These are phyloP conservation scores for Procavia capensis DNA, from an alignment of 2,113 vertebrate species.

Conservation along the genomic window DNA sequence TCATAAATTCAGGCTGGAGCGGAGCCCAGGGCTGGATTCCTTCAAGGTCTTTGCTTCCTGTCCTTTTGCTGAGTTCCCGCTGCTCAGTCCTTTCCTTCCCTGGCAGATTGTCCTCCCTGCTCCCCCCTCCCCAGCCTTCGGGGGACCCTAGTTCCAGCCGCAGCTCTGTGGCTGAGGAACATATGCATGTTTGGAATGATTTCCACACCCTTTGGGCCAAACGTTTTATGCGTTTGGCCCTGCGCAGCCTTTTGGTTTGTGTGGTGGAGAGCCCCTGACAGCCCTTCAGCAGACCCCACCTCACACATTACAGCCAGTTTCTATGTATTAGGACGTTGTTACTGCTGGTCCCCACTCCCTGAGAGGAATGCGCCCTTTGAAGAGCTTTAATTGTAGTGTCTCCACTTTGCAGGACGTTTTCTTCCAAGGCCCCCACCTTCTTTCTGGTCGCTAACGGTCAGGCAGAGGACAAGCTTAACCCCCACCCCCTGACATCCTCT, in stretches of 20 bases:
- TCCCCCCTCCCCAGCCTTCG: neutral
- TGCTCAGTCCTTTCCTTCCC: slow-evolving; percentile 74
- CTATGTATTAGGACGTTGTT: slow-evolving; percentile 35
- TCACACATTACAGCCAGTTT: slow-evolving; percentile 13
- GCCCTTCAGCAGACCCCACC: neutral
- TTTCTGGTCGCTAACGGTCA: slow-evolving; percentile 5
- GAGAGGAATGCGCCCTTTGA: neutral
- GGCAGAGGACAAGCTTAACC: neutral
- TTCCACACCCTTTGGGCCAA: slow-evolving; percentile 48
- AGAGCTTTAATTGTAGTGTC: slow-evolving; percentile 38
- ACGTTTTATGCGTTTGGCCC: slow-evolving; percentile 57
- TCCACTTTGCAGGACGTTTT: neutral
- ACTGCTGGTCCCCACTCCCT: slow-evolving; percentile 9
- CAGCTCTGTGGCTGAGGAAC: slow-evolving; percentile 22
- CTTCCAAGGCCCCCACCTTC: neutral
- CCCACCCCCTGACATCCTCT: neutral
- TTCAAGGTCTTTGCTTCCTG: slow-evolving; percentile 81
- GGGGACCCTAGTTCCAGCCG: neutral
- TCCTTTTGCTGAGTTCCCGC: slow-evolving; percentile 78
- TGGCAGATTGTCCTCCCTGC: neutral
- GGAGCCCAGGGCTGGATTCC: slow-evolving; percentile 77
- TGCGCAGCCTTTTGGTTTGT: slow-evolving; percentile 54
- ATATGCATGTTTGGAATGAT: slow-evolving; percentile 10
- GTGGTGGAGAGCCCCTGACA: slow-evolving; percentile 42
- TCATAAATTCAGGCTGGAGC: slow-evolving; percentile 82